These are phyloP conservation scores for Hypotaenidia philippensis DNA, from an alignment of 2,797 vertebrate species.

Conservation along the genomic window DNA sequence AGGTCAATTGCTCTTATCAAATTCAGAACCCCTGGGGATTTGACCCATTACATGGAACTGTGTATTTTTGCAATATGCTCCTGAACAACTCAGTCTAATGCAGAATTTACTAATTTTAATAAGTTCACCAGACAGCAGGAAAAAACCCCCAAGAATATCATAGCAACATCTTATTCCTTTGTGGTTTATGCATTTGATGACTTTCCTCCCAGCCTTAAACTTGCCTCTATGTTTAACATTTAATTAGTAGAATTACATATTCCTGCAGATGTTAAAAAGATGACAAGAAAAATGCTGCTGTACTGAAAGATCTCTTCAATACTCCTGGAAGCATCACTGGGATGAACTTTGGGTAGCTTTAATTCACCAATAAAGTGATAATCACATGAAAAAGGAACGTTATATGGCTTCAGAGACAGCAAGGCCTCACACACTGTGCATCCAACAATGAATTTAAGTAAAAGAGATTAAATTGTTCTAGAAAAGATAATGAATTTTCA, in stretches of 20 bases:
- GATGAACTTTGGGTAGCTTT: neutral
- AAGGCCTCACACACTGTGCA: neutral
- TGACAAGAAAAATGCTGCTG: neutral
- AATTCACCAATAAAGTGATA: neutral
- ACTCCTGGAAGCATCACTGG: neutral
- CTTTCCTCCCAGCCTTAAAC: neutral
- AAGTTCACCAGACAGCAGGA: neutral
- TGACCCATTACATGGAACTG: neutral
- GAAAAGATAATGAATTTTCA: neutral
- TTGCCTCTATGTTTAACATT: neutral
- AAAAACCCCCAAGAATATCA: neutral
- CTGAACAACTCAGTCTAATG: neutral
- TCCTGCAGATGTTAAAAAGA: neutral
- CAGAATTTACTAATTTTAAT: neutral
- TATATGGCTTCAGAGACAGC: neutral
- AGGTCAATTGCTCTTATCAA: neutral
- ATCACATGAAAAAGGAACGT: neutral
- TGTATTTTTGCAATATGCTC: neutral
- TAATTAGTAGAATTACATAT: conserved; percentile 25
- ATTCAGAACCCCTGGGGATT: neutral
- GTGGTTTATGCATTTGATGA: neutral
- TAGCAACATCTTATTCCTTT: neutral
- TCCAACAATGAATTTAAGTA: neutral
- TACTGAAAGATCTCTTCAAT: neutral
- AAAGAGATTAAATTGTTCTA: neutral